Evolutionary conservation across 1,140 invertebrate genomes (phyloP).

Genomic region (Macrotrachela quadricornifera): DNA sequence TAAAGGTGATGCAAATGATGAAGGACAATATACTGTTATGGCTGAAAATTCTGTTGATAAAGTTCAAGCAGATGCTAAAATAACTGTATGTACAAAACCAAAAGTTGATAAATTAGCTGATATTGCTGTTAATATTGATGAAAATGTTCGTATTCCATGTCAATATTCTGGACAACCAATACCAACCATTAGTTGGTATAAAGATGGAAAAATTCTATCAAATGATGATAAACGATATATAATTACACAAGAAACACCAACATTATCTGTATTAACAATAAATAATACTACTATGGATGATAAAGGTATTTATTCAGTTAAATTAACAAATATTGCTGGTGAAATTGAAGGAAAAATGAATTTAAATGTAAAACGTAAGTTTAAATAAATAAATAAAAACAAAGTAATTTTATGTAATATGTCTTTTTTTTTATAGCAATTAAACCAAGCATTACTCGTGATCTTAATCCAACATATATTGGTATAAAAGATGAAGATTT

Average conservation of each 20-base stretch:
- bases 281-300: not conserved
- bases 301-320: not conserved
- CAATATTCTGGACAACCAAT: constrained; percentile 1
- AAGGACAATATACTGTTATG: not conserved
- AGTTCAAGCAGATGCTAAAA: not conserved
- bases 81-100: not conserved
- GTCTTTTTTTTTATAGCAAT: not conserved
- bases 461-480: not conserved
- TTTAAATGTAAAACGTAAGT: not conserved
- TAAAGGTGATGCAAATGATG: not conserved
- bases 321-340: not conserved
- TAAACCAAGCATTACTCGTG: not conserved
- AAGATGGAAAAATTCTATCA: not conserved
- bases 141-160: not conserved
- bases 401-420: too few species aligned
- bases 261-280: constrained; percentile 22
- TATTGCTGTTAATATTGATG: not conserved
- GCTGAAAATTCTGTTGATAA: constrained; percentile 6
- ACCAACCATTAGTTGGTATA: not conserved
- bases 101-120: not conserved
- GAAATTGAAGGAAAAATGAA: not conserved
- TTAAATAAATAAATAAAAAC: too few species aligned
- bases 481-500: constrained; percentile 6
- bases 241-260: constrained; percentile 10
- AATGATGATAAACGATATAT: constrained; percentile 2